Base-by-base conservation (phyloP, 2,888 invertebrate species). In the Tinea pellionella region DNA sequence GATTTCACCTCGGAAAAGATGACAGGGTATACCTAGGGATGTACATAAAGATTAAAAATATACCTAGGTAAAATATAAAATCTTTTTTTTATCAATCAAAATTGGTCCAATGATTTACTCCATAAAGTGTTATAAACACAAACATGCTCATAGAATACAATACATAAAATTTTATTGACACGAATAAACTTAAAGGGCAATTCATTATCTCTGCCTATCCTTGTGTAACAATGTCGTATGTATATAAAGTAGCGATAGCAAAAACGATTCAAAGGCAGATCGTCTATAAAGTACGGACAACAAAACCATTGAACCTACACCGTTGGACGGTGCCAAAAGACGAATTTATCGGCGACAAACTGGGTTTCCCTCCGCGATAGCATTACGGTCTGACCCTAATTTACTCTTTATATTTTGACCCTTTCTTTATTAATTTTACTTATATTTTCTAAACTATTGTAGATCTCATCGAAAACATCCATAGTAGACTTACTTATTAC, bases 281-380 rank as follows among this genome's bases (percentile, higher is more conserved):
- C 53, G 53, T 53, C 53, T 53, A 24, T 53, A 53, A 53, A 53
- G 53, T 53, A 53, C 9, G 53, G 53, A 18, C 53, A 53, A 53
- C 53, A 53, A 53, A 53, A 53, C 19, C 53, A 53, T 53, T 24
- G 53, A 53, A 53, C 24, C 24, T 53, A 53, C 53, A 24, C 18
- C 53, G 24, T 19, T 24, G 53, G 19, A 16, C 53, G 53, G 53
- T 53, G 53, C 53, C 53, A 53, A 53, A 53, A 53, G 53, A 53
- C 53, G 53, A 53, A 53, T 53, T 53, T 53, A 53, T 53, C 24
- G 53, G 24, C 53, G 53, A 53, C 53, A 53, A 53, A 53, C 53
- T 24, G 19, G 16, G 19, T 53, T 53, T 53, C 53, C 19, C 53
- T 53, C 24, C 53, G 16, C 53, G 53, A 53, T 53, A 53, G 53